These are phyloP conservation scores for Isoperla grammatica DNA, from an alignment of 2,888 invertebrate species.

Conservation along the genomic window DNA sequence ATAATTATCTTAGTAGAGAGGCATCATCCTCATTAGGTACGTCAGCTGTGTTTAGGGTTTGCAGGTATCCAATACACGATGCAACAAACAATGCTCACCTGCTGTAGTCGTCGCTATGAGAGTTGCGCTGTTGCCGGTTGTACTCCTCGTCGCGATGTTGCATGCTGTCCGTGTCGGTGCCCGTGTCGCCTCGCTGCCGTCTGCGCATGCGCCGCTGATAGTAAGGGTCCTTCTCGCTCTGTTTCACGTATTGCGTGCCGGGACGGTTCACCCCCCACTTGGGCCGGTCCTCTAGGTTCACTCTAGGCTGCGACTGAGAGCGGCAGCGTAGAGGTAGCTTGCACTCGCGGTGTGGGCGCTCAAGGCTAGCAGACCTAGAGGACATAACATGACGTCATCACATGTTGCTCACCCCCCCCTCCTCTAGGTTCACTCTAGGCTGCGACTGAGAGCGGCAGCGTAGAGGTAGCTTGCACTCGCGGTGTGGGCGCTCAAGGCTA, in stretches of 20 bases:
- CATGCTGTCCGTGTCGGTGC: conserved; percentile 21
- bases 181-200: not conserved
- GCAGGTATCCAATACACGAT: too few relatives aligned
- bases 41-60: too few relatives aligned
- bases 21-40: too few relatives aligned
- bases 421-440: too few relatives aligned
- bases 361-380: conserved; percentile 27
- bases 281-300: conserved; percentile 38
- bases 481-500: too few relatives aligned
- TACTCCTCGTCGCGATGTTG: conserved; percentile 10
- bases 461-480: too few relatives aligned
- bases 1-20: too few relatives aligned
- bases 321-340: not conserved
- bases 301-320: conserved; percentile 22
- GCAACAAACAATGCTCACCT: too few relatives aligned
- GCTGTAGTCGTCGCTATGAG: conserved; percentile 24
- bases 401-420: too few relatives aligned
- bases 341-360: conserved; percentile 21
- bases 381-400: too few relatives aligned
- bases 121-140: conserved; percentile 20
- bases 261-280: conserved; percentile 51
- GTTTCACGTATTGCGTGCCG: conserved; percentile 76
- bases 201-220: conserved; percentile 55
- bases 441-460: too few relatives aligned
- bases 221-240: conserved; percentile 84